Evolutionary conservation across 2,797 vertebrate genomes (phyloP).

Genomic region (Cossypha niveicapilla): DNA sequence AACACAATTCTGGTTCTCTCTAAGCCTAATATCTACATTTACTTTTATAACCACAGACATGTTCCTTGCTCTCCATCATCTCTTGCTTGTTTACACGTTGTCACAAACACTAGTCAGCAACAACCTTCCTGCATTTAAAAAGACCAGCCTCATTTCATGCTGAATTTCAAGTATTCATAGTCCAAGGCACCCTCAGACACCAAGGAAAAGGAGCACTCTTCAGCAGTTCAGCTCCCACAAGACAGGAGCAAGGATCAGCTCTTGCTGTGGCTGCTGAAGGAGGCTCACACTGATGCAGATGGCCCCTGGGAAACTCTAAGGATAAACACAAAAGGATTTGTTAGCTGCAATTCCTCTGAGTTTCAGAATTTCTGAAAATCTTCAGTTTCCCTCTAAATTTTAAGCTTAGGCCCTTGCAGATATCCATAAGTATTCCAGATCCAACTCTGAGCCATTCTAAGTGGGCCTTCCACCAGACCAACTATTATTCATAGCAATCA

Average conservation of each 20-base stretch:
- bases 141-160: neutral
- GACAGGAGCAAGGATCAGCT: neutral
- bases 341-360: neutral
- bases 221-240: neutral
- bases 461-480: neutral
- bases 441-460: neutral
- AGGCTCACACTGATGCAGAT: fast-evolving
- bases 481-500: neutral
- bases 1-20: neutral
- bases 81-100: neutral
- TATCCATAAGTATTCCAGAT: neutral
- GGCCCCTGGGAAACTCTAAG: neutral
- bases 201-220: neutral
- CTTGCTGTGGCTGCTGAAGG: neutral
- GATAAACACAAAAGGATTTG: neutral
- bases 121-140: neutral
- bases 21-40: neutral
- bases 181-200: neutral
- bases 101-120: neutral
- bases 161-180: neutral
- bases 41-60: neutral
- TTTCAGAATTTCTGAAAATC: neutral
- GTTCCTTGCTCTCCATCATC: neutral
- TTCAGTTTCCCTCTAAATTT: neutral
- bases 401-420: neutral